phyloP scores from a whole-genome alignment of 1,140 invertebrate genomes.

The Drosophila pallidifrons region DNA sequence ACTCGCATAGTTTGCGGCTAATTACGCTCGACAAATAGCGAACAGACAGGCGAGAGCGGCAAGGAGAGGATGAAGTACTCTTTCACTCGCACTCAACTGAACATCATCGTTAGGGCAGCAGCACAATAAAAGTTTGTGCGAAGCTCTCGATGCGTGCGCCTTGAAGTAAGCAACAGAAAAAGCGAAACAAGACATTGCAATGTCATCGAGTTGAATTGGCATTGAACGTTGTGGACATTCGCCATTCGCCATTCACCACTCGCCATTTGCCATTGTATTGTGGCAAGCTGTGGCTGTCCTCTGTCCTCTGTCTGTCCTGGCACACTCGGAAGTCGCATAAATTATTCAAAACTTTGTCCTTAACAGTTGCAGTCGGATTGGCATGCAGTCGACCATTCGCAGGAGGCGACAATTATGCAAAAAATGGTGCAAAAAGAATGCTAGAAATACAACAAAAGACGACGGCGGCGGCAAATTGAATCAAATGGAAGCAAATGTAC shows the following conservation, averaged over 20 bases:
- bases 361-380: slow-evolving; percentile 35
- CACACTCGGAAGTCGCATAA: slow-evolving; percentile 52
- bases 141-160: slow-evolving; percentile 14
- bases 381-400: background rate
- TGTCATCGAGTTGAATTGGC: slow-evolving; percentile 52
- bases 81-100: slow-evolving; percentile 25
- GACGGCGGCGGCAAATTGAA: slow-evolving; percentile 18
- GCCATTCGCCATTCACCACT: slow-evolving; percentile 44
- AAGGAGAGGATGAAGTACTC: slow-evolving; percentile 5
- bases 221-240: slow-evolving; percentile 53
- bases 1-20: slow-evolving; percentile 73
- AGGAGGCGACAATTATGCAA: slow-evolving; percentile 32
- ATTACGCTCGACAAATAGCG: slow-evolving; percentile 62
- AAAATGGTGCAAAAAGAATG: slow-evolving; percentile 7
- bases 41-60: background rate
- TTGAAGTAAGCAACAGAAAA: background rate
- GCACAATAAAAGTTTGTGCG: slow-evolving; percentile 26
- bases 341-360: slow-evolving; percentile 73
- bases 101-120: slow-evolving; percentile 42
- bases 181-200: slow-evolving; percentile 10
- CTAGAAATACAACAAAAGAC: slow-evolving; percentile 12
- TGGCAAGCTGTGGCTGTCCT: background rate
- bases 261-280: slow-evolving; percentile 15
- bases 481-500: slow-evolving; percentile 27
- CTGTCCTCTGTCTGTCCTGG: too few relatives aligned